Base-by-base conservation (phyloP, 2,888 invertebrate species). In the Cacoxenus indagator region DNA sequence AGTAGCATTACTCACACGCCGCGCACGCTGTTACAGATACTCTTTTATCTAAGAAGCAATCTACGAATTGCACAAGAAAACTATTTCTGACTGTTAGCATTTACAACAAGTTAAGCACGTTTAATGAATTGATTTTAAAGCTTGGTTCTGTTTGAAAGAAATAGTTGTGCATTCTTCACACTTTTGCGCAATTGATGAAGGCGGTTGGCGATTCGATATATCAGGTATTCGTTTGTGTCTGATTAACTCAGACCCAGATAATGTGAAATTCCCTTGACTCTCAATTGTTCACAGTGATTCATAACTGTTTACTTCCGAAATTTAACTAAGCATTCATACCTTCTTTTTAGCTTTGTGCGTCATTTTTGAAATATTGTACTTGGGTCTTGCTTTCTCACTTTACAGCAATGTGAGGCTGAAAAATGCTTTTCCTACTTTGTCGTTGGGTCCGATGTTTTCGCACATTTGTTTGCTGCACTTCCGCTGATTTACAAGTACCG, bases 381-480 rank as follows among this genome's bases (percentile, higher is more conserved):
- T n/a, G n/a, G n/a, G n/a, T n/a, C n/a, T n/a, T n/a, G n/a, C n/a
- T n/a, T n/a, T n/a, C n/a, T n/a, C n/a, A n/a, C n/a, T n/a, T n/a
- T n/a, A n/a, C n/a, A n/a, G n/a, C n/a, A n/a, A n/a, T n/a, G n/a
- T n/a, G n/a, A n/a, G n/a, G n/a, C n/a, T 31, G 31, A 31, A 37
- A 37, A 37, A 37, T 9, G 17, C 11, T 59, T 59, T 59, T 59
- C 37, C 37, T 31, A 17, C 17, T n/a, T 9, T 19, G 37, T 17
- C 26, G 55, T 24, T 55, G 77, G 72, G 70, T 62, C 43, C 5
- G 45, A 77, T 72, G 76, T 79, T 81, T 79, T 81, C 79, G 73
- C 79, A 83, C 83, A 83, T 79, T 81, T 76, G 83, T 79, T 79
- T 83, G 73, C 75, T 76, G 78, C 83, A 81, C 71, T 83, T 83